Conservation (phyloP, 2,797 vertebrate species). For the Danio choprae region DNA sequence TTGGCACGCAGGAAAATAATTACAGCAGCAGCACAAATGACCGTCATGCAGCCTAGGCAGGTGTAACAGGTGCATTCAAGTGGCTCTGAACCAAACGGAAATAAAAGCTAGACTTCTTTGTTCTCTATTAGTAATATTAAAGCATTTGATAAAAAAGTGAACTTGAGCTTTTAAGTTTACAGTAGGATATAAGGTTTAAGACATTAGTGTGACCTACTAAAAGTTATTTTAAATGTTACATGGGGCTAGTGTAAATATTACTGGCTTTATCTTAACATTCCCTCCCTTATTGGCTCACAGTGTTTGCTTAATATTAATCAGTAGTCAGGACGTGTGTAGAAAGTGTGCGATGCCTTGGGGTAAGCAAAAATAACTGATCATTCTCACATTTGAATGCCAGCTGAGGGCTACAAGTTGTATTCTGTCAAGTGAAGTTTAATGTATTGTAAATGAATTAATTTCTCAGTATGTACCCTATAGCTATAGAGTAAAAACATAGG, state of each 20-base stretch:
- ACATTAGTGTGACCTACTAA: background rate
- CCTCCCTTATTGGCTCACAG: background rate
- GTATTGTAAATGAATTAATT: conserved; percentile 5
- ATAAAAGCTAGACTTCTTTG: background rate
- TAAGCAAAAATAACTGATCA: background rate
- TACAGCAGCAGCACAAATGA: background rate
- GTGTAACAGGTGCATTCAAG: conserved; percentile 14
- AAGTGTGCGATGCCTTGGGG: background rate
- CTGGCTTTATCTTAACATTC: background rate
- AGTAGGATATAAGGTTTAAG: background rate
- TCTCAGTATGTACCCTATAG: background rate
- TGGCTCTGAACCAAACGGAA: background rate
- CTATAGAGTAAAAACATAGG: background rate
- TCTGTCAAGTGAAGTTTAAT: background rate
- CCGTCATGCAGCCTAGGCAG: background rate
- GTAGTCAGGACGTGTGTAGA: conserved; percentile 3
- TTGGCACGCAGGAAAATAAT: background rate
- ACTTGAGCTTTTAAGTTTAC: background rate
- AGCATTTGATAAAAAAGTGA: background rate
- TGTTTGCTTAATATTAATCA: conserved; percentile 17
- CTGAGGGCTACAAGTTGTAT: background rate
- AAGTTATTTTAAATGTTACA: background rate
- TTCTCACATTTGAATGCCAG: background rate
- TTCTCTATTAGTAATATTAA: background rate
- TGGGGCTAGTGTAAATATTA: background rate